These are phyloP conservation scores for Hyles euphorbiae DNA, from an alignment of 1,140 invertebrate genomes.

Conservation along the genomic window DNA sequence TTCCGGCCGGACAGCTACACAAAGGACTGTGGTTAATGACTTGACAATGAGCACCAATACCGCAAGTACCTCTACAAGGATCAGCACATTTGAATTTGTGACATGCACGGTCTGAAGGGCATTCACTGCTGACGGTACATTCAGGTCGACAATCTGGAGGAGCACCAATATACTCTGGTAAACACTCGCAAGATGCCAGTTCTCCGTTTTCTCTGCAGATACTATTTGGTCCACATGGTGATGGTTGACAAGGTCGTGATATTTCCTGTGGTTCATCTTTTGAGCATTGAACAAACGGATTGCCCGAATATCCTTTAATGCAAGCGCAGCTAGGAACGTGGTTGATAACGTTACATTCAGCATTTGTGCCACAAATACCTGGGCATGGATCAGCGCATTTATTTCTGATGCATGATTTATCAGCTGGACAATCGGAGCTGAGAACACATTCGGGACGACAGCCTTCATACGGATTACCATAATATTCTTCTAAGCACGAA, in stretches of 20 bases:
- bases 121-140: slow-evolving; percentile 84
- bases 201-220: slow-evolving; percentile 78
- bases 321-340: slow-evolving; percentile 87
- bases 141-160: slow-evolving; percentile 83
- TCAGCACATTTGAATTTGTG: slow-evolving; percentile 83
- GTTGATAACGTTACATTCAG: slow-evolving; percentile 84
- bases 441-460: slow-evolving; percentile 86
- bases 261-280: slow-evolving; percentile 45
- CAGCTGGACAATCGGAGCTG: slow-evolving; percentile 85
- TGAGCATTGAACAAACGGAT: slow-evolving; percentile 78
- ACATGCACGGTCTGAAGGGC: slow-evolving; percentile 81
- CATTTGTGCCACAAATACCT: slow-evolving; percentile 85
- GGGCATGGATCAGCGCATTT: slow-evolving; percentile 86
- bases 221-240: slow-evolving; percentile 83
- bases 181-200: slow-evolving; percentile 80
- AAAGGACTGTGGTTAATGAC: slow-evolving; percentile 86
- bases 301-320: slow-evolving; percentile 83
- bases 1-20: slow-evolving; percentile 82
- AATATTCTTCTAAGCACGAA: slow-evolving; percentile 82
- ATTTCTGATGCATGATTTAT: slow-evolving; percentile 84
- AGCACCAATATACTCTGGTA: slow-evolving; percentile 79
- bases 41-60: slow-evolving; percentile 81
- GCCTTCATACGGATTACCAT: slow-evolving; percentile 82
- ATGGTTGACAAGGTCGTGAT: slow-evolving; percentile 79
- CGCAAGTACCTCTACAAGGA: slow-evolving; percentile 83